Conservation (phyloP, 2,113 vertebrate genomes). For the Pyxicephalus adspersus region DNA sequence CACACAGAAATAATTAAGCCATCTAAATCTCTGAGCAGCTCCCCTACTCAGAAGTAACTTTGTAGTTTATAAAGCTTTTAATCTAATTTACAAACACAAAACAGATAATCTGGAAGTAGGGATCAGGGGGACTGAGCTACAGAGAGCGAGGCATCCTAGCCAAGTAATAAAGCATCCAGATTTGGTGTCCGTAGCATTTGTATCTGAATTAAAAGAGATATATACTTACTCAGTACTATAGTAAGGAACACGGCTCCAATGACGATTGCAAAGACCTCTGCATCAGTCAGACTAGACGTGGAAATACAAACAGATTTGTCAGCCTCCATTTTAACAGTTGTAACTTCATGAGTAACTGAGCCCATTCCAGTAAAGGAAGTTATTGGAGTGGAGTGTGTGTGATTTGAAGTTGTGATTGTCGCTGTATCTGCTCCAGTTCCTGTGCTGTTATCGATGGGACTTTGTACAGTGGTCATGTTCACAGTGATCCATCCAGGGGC, state of each 20-base stretch:
- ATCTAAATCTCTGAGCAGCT: no score
- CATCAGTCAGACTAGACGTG: not conserved
- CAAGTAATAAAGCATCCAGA: no score
- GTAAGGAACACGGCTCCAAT: conserved; percentile 34
- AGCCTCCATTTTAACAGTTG: not conserved
- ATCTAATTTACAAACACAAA: no score
- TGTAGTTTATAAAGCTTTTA: no score
- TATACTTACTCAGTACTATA: conserved; percentile 45
- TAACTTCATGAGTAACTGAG: not conserved
- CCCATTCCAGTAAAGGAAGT: not conserved
- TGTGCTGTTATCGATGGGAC: not conserved
- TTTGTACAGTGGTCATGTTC: not conserved
- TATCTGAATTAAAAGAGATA: no score
- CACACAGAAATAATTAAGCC: no score
- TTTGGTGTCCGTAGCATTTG: no score
- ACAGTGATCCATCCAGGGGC: not conserved
- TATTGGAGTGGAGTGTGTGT: not conserved
- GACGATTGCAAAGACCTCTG: conserved; percentile 39
- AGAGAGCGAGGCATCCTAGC: no score
- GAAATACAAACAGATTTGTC: not conserved
- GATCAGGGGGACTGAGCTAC: no score
- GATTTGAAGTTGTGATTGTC: not conserved
- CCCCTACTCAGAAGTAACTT: no score
- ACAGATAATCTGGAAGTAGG: no score
- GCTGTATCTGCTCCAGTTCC: not conserved